A percentile compares a stretch with the other conserved stretches of the same genome.
These are phyloP conservation scores for Glyptemys insculpta DNA, from an alignment of 2,797 vertebrate genomes.

Conservation along the genomic window DNA sequence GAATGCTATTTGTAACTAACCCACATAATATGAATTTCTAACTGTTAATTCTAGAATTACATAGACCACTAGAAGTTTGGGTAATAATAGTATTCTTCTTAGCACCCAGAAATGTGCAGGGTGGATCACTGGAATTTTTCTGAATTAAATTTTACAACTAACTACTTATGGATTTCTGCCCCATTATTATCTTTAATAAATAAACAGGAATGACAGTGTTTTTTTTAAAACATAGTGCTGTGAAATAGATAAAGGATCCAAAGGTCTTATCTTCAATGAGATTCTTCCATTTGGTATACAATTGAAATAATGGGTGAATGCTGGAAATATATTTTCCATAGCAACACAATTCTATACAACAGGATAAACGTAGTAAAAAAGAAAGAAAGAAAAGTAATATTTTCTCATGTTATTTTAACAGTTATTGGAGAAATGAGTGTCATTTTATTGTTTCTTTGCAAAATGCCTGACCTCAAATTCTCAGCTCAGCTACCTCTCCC, in stretches of 20 bases:
- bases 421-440: background rate
- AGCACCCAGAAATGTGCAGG: background rate
- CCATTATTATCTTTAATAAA: background rate
- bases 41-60: background rate
- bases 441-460: conserved; percentile 27
- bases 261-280: background rate
- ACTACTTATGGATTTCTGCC: background rate
- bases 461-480: conserved; percentile 42
- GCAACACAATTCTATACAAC: background rate
- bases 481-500: background rate
- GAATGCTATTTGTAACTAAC: background rate
- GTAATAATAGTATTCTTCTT: background rate
- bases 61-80: background rate
- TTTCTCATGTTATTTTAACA: conserved; percentile 4
- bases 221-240: background rate
- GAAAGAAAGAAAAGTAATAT: too few species aligned
- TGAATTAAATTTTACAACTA: background rate
- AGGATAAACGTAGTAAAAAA: background rate
- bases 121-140: background rate
- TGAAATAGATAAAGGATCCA: background rate
- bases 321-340: background rate
- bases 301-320: background rate
- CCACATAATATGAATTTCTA: background rate
- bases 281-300: background rate
- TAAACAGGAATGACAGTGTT: background rate